Evolutionary conservation across 2,888 invertebrate species (phyloP).

Genomic region (Rosalia funebris): DNA sequence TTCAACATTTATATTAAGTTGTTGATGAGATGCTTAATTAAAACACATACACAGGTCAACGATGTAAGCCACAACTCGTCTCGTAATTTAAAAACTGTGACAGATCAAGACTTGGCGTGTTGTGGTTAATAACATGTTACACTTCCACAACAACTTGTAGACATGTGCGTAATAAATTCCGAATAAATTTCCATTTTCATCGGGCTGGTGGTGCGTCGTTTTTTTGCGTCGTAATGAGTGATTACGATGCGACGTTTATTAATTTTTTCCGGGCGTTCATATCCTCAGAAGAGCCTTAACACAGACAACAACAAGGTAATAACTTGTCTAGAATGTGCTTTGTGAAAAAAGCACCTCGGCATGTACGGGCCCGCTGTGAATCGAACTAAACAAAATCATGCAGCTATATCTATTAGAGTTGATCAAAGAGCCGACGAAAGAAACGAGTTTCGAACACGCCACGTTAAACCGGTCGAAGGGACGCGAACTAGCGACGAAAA

Average conservation of each 20-base stretch:
- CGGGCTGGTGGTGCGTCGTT: conserved; percentile 13
- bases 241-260: conserved; percentile 22
- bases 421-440: conserved; percentile 56
- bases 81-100: conserved; percentile 1
- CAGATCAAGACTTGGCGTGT: conserved; percentile 8
- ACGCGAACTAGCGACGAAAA: conserved; percentile 10
- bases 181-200: conserved; percentile 49
- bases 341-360: conserved; percentile 48
- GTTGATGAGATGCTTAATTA: background rate
- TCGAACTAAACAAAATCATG: conserved; percentile 57
- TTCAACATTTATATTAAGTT: too few species aligned
- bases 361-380: conserved; percentile 54
- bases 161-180: conserved; percentile 45
- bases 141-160: conserved; percentile 39
- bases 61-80: background rate
- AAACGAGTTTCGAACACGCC: conserved; percentile 53
- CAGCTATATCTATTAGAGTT: conserved; percentile 56
- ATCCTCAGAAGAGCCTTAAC: conserved; percentile 25
- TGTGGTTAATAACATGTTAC: conserved; percentile 24
- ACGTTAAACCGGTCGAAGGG: conserved; percentile 37
- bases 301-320: conserved; percentile 29
- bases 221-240: conserved; percentile 12
- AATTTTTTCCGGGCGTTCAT: conserved; percentile 25
- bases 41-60: background rate
- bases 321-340: conserved; percentile 38